Evolutionary conservation across 2,113 vertebrate genomes (phyloP).

Genomic region (Atrichornis clamosus): DNA sequence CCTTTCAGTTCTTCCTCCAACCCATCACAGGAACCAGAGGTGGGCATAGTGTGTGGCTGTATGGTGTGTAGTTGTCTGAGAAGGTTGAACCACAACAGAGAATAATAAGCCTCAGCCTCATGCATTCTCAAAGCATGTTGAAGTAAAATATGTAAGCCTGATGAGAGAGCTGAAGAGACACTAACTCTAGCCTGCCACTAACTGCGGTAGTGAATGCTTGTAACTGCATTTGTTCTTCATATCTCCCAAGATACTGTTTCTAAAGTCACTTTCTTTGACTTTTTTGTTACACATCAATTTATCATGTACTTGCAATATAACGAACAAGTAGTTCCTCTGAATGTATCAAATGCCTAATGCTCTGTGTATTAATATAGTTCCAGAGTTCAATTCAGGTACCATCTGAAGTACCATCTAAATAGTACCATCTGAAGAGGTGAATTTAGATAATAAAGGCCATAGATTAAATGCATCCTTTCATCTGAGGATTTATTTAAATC

Average conservation of each 20-base stretch:
- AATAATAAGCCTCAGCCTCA: background rate
- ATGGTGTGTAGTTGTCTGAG: background rate
- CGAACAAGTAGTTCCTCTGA: background rate
- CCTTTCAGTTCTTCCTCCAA: background rate
- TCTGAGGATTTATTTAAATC: background rate
- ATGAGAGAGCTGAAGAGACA: background rate
- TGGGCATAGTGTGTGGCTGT: fast-evolving
- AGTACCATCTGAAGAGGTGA: background rate
- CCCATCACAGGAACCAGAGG: no score
- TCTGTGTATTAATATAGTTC: background rate
- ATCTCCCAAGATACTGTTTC: background rate
- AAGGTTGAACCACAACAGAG: background rate
- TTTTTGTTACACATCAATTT: background rate
- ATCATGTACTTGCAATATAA: background rate
- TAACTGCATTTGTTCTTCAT: background rate
- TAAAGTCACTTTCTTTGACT: background rate
- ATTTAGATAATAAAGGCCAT: background rate
- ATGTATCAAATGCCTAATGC: background rate
- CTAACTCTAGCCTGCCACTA: background rate
- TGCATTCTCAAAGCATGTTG: background rate
- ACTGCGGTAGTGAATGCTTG: background rate
- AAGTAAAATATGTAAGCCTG: background rate
- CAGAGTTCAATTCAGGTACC: background rate
- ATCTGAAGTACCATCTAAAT: background rate
- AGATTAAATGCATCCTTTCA: background rate